Base-by-base conservation (phyloP, 2,888 invertebrate species). In the Furcula furcula region DNA sequence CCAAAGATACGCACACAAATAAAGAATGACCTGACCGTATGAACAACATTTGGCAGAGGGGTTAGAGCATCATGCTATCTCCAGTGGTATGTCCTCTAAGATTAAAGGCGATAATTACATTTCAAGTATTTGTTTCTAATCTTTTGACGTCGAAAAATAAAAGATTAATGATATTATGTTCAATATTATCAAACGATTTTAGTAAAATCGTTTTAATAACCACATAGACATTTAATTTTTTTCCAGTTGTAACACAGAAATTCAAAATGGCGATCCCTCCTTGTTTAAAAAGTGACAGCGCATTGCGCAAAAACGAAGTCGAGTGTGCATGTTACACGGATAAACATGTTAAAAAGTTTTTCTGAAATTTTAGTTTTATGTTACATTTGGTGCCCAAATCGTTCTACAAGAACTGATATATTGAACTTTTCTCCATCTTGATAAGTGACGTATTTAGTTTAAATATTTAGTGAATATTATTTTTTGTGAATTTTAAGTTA, bases 351-450 rank as follows among this genome's bases (percentile, higher is more conserved):
- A 92, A 93, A 93, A 91, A 92, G 93, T 91, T 92, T 91, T 90
- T 85, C 89, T 88, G 90, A 89, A 88, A 90, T 91, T 91, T 91
- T 90, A 88, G 90, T 90, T 90, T 90, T 91, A 91, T 91, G 91
- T 92, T 91, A 90, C 90, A 93, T 92, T 91, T 90, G 91, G 91
- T 92, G 91, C 84, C 86, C 89, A 87, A 91, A 91, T 91, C 91
- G 91, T 91, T 90, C 90, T 89, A 91, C 90, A 90, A 92, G 90
- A 92, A 92, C 92, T 90, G 91, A 89, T 90, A 91, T 91, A 91
- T 86, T 90, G 76, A 93, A 93, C 92, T 92, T 91, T 93, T 91
- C 92, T 90, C 93, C 93, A 80, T 94, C 94, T 93, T 94, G 94
- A 94, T 94, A 91, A 89, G 20, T 21, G 10, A 67, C 70, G 79